Conservation (phyloP, 2,888 invertebrate species). For the Exephanes ischioxanthus region DNA sequence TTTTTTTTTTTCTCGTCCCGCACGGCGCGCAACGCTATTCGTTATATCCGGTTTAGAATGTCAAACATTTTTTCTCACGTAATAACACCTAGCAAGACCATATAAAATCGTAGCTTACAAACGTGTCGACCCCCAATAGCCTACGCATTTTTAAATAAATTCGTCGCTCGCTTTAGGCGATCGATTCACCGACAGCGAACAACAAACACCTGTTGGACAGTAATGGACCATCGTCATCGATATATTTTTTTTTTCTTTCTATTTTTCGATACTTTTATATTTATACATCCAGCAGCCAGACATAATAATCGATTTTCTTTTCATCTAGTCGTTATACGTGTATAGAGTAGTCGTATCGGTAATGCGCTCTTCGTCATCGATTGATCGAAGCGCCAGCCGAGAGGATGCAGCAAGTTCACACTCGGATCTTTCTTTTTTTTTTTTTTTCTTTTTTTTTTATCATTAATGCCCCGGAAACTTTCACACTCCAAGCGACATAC, state of each 20-base stretch:
- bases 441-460: not conserved
- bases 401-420: constrained; percentile 26
- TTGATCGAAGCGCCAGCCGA: not conserved
- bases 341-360: constrained; percentile 27
- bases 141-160: constrained; percentile 19
- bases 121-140: constrained; percentile 13
- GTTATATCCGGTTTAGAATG: constrained; percentile 38
- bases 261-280: constrained; percentile 36
- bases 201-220: constrained; percentile 30
- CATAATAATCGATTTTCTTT: constrained; percentile 21
- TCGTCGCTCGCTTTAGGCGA: not conserved
- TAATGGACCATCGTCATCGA: constrained; percentile 34
- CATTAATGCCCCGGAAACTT: constrained; percentile 30
- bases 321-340: constrained; percentile 21
- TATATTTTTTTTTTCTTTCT: constrained; percentile 9
- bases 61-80: constrained; percentile 25
- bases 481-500: constrained; percentile 1
- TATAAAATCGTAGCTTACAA: constrained; percentile 58
- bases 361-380: constrained; percentile 5
- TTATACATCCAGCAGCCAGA: constrained; percentile 47
- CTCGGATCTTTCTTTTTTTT: not conserved
- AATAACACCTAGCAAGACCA: constrained; percentile 31
- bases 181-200: not conserved
- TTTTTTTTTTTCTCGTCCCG: not conserved
- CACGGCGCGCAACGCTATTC: constrained; percentile 23